Evolutionary conservation across 2,888 invertebrate species (phyloP), one percentile per base, ranked within the genome.

Genomic region (Sabatieria punctata): DNA sequence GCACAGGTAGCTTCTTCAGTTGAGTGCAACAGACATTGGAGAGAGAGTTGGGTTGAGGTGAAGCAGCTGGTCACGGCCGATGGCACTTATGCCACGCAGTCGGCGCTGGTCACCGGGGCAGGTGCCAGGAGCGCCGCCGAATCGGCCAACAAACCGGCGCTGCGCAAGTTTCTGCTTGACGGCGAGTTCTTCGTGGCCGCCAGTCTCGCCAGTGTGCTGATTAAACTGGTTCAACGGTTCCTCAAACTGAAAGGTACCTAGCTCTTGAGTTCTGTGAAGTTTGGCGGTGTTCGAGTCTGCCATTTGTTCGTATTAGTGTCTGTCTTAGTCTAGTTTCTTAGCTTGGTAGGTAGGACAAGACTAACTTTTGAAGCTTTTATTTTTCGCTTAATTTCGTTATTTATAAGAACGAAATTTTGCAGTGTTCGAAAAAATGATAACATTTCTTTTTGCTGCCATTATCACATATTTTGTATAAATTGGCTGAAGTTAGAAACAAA

Each of bases 81-180:
- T 73, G 97, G 97, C 21, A 93, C 95, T 0, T 99, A 99, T 68
- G 97, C 95, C 24, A 82, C 91, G 2, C 95, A 99, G 70, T 91
- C 91, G 54, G 93, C 89, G 37, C 89, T 95, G 69, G 89, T 84
- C 63, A 73, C 84, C 2, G 58, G 60, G 2, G 53, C 8, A 30
- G 59, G 61, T 65, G 62, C 49, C 47, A 49, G 21, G 21, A 43
- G n/a, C 36, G 18, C 11, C 8, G 42, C 8, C 6, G 42, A 13
- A 8, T 8, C 8, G 30, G 30, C 8, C 30, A 30, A 15, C 30
- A 68, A 82, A 43, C 85, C 85, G 18, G 78, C 83, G 6, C 70
- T 93, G 48, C 76, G 86, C 33, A 78, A 81, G 55, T 89, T 88
- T 63, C 74, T 97, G 60, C 78, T 86, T 74, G 81, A 83, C 54